phyloP scores from a whole-genome alignment of 2,797 vertebrate species.

The Anabacerthia variegaticeps region DNA sequence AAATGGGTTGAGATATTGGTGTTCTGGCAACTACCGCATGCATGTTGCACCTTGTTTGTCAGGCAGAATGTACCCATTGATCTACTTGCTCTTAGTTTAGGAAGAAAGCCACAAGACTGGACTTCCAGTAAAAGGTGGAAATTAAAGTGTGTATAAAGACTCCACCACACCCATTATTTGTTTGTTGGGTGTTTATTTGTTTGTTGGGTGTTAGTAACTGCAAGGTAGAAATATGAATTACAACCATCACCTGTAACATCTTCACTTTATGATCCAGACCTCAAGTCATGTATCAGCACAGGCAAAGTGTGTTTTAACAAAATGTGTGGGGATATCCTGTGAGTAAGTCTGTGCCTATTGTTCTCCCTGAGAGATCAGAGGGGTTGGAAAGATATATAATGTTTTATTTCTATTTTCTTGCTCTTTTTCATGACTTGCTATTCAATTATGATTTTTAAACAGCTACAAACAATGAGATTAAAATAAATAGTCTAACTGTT shows the following conservation, averaged over 20 bases:
- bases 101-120: not conserved
- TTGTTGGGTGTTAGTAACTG: not conserved
- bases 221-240: not conserved
- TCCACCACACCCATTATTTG: not conserved
- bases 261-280: not conserved
- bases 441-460: not conserved
- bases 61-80: not conserved
- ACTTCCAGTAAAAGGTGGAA: not conserved
- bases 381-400: not conserved
- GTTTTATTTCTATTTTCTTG: not conserved
- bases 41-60: not conserved
- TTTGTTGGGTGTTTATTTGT: not conserved
- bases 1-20: not conserved
- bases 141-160: not conserved
- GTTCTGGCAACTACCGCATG: not conserved
- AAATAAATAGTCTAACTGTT: not conserved
- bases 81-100: not conserved
- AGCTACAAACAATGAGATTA: not conserved
- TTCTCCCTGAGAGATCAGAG: not conserved
- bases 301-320: not conserved
- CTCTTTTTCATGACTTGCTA: not conserved
- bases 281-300: not conserved
- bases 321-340: not conserved
- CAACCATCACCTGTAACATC: not conserved
- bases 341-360: not conserved